Evolutionary conservation across 2,888 invertebrate species (phyloP).

Genomic region (Synanthedon myopaeformis): DNA sequence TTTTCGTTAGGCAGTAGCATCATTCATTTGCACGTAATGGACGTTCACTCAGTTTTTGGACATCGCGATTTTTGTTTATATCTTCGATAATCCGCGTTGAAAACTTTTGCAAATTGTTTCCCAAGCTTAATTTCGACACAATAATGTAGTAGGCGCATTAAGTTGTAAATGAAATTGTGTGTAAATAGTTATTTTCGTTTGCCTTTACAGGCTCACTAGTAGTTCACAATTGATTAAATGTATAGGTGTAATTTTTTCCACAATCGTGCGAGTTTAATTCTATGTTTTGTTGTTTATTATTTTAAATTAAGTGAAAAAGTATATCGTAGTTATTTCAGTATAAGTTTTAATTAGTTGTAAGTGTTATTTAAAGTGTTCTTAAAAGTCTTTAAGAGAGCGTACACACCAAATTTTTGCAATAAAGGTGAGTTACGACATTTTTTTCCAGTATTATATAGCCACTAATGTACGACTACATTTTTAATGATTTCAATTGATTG

Average conservation of each 20-base stretch:
- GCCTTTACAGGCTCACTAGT: conserved; percentile 33
- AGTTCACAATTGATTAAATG: conserved; percentile 28
- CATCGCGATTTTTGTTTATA: conserved; percentile 65
- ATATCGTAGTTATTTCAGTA: conserved; percentile 31
- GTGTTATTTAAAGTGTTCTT: conserved; percentile 11
- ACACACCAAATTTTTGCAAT: not conserved
- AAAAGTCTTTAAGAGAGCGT: not conserved
- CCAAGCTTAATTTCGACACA: conserved; percentile 39
- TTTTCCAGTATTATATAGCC: not conserved
- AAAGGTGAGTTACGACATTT: not conserved
- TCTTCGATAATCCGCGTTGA: conserved; percentile 56
- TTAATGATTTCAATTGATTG: not conserved
- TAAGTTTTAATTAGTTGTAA: conserved; percentile 26
- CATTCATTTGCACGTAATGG: conserved; percentile 60
- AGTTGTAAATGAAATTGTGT: conserved; percentile 37
- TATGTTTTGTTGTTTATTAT: conserved; percentile 25
- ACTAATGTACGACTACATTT: not conserved
- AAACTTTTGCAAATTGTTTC: conserved; percentile 65
- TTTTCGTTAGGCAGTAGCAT: conserved; percentile 59
- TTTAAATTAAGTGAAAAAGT: conserved; percentile 23
- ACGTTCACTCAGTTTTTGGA: conserved; percentile 51
- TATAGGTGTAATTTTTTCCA: conserved; percentile 21
- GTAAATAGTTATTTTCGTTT: conserved; percentile 34
- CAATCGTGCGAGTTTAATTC: conserved; percentile 23
- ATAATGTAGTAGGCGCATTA: conserved; percentile 56